A percentile compares a stretch with the other conserved stretches of the same genome.
These are phyloP conservation scores for Thelaira solivaga DNA, from an alignment of 2,888 invertebrate genomes.

Conservation along the genomic window DNA sequence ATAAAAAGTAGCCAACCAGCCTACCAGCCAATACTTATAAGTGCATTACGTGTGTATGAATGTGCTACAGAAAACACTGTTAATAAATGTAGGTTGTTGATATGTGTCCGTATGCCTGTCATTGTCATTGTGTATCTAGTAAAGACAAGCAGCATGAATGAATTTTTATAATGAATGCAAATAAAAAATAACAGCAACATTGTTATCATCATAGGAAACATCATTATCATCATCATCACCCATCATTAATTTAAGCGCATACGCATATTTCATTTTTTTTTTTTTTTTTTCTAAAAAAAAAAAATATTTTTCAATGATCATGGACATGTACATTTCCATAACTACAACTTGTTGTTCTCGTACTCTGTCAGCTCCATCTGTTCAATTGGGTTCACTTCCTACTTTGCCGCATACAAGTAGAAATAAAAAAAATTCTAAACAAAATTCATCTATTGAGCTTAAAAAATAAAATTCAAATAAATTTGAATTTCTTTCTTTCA, in stretches of 20 bases:
- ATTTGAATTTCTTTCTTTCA: conserved; percentile 37
- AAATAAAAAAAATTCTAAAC: neutral
- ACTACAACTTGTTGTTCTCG: conserved; percentile 46
- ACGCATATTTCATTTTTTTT: conserved; percentile 36
- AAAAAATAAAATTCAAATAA: conserved; percentile 35
- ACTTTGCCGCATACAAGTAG: conserved; percentile 64
- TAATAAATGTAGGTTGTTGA: conserved; percentile 40
- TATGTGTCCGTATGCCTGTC: conserved; percentile 23
- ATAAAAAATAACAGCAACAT: conserved; percentile 33
- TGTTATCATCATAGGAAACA: conserved; percentile 27
- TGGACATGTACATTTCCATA: conserved; percentile 34
- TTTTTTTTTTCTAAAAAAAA: neutral
- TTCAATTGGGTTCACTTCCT: conserved; percentile 76
- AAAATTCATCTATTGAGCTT: neutral
- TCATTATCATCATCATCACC: conserved; percentile 35
- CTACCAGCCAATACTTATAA: conserved; percentile 34
- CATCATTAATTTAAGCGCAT: conserved; percentile 55
- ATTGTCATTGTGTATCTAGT: conserved; percentile 24
- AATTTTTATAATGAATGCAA: conserved; percentile 44
- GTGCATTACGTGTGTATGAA: neutral
- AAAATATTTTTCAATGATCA: conserved; percentile 3
- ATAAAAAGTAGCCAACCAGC: conserved; percentile 1
- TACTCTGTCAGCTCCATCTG: conserved; percentile 51
- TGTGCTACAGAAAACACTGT: too few species aligned
- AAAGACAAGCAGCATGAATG: conserved; percentile 35